Evolutionary conservation across 2,113 vertebrate species (phyloP).

Genomic region (Rhea pennata): DNA sequence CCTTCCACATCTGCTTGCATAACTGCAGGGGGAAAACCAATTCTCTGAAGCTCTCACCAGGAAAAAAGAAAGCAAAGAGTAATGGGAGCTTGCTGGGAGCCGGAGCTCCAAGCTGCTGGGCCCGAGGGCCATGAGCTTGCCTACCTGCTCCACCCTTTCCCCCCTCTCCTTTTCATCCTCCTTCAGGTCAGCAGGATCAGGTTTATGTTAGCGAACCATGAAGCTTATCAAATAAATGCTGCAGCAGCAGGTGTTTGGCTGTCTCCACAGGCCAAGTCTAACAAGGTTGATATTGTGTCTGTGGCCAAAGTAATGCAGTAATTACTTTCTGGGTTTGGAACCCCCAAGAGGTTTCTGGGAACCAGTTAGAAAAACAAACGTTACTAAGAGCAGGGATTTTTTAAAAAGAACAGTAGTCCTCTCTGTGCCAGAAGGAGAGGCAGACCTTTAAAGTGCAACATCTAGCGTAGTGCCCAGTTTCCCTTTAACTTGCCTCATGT

Average conservation of each 20-base stretch:
- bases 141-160: constrained; percentile 44
- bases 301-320: constrained; percentile 58
- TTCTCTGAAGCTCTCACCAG: constrained; percentile 67
- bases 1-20: constrained; percentile 76
- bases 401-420: constrained; percentile 45
- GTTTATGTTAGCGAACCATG: constrained; percentile 69
- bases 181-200: constrained; percentile 73
- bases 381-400: constrained; percentile 66
- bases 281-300: constrained; percentile 69
- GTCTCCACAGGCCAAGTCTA: constrained; percentile 60
- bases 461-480: background rate
- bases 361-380: constrained; percentile 72
- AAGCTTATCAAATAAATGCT: constrained; percentile 77
- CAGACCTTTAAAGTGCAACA: background rate
- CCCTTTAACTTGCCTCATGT: background rate
- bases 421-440: constrained; percentile 37
- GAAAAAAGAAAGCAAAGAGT: constrained; percentile 60
- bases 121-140: constrained; percentile 25
- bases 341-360: constrained; percentile 72
- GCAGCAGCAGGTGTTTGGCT: constrained; percentile 76
- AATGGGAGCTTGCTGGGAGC: constrained; percentile 51
- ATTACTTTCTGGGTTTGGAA: constrained; percentile 68
- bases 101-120: constrained; percentile 3
- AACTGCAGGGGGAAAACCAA: constrained; percentile 65
- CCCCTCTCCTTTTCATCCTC: constrained; percentile 69